These are phyloP conservation scores for Hyles vespertilio DNA, from an alignment of 1,140 invertebrate genomes.

Conservation along the genomic window DNA sequence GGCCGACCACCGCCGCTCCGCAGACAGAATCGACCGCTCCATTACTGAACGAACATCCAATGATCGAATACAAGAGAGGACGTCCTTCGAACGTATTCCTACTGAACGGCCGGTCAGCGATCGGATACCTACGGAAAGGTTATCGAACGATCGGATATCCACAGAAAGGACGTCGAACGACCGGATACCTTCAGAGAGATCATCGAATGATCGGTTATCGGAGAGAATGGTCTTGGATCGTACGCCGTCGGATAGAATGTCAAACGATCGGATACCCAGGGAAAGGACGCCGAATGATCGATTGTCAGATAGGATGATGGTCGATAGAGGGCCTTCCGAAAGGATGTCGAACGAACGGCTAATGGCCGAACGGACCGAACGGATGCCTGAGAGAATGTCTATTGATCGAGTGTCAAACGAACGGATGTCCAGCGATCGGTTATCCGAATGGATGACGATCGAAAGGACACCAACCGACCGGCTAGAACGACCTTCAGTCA, in stretches of 20 bases:
- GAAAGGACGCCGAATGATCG: conserved; percentile 23
- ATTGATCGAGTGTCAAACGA: conserved; percentile 19
- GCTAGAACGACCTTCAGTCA: conserved; percentile 1
- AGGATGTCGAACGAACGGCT: conserved; percentile 23
- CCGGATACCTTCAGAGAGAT: conserved; percentile 36
- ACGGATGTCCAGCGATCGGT: conserved; percentile 25
- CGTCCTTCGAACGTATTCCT: conserved; percentile 12
- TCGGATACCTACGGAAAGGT: conserved; percentile 27
- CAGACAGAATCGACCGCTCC: conserved; percentile 5
- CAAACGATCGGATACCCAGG: conserved; percentile 11
- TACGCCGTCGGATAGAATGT: conserved; percentile 11
- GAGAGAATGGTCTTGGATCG: conserved; percentile 10
- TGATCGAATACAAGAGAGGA: conserved; percentile 19
- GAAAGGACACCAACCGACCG: conserved; percentile 18
- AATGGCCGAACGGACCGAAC: conserved; percentile 27
- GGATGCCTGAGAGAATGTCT: conserved; percentile 7
- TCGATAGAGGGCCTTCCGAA: conserved; percentile 16
- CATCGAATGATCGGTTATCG: conserved; percentile 31
- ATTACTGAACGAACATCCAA: conserved; percentile 9
- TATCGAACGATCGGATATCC: conserved; percentile 45
- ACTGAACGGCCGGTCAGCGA: conserved; percentile 14
- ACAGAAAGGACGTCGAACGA: conserved; percentile 31
- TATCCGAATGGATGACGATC: not conserved
- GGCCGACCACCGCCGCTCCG: conserved; percentile 34
- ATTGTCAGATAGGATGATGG: conserved; percentile 13